Evolutionary conservation across 2,888 invertebrate genomes (phyloP).

Genomic region (Lissonota sp.): DNA sequence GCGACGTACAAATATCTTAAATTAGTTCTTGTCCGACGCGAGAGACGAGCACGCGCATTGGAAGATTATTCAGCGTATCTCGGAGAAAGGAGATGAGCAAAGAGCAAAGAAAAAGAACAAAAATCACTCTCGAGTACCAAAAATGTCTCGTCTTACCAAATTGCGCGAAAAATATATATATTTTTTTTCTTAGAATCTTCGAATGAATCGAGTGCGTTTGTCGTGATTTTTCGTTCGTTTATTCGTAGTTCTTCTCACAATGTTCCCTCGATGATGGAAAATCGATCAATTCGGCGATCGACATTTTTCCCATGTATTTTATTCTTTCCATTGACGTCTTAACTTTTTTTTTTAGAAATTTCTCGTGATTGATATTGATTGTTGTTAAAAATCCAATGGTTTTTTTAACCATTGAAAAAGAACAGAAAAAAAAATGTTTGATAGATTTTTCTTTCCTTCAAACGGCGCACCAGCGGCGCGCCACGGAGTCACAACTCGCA

Average conservation of each 20-base stretch:
- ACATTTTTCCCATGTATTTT: neutral
- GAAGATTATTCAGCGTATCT: constrained; percentile 46
- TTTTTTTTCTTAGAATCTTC: neutral
- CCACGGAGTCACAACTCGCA: constrained; percentile 45
- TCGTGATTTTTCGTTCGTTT: neutral
- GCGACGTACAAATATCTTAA: constrained; percentile 80
- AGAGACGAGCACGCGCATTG: constrained; percentile 77
- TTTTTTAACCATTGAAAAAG: too few species aligned
- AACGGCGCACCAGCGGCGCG: constrained; percentile 60
- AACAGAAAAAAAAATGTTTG: too few species aligned
- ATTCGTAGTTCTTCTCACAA: constrained; percentile 37
- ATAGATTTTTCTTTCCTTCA: constrained; percentile 15
- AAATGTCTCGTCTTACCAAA: constrained; percentile 15
- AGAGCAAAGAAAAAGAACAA: constrained; percentile 3
- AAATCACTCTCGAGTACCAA: neutral
- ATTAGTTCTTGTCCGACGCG: constrained; percentile 78
- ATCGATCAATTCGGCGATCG: neutral
- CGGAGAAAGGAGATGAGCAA: constrained; percentile 34
- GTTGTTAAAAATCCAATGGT: constrained; percentile 11
- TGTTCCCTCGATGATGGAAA: constrained; percentile 33
- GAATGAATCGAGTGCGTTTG: neutral
- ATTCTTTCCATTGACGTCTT: neutral
- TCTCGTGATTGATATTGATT: constrained; percentile 25
- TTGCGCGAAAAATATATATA: neutral
- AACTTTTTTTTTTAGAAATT: constrained; percentile 6